These are phyloP conservation scores for Osmerus mordax DNA, from an alignment of 2,113 vertebrate genomes.

Conservation along the genomic window DNA sequence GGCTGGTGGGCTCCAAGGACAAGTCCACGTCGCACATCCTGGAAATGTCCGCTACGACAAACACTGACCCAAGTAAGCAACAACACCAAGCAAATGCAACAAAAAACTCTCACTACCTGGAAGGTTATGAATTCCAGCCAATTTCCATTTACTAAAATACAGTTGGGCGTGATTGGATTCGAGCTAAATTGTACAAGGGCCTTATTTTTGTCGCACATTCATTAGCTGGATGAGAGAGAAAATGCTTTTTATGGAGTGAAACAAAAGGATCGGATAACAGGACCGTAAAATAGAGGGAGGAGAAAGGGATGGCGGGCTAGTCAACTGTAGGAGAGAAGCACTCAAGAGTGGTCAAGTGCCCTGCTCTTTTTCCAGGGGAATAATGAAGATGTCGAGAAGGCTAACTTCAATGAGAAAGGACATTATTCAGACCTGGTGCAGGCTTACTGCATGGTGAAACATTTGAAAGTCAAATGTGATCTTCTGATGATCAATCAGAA, in stretches of 20 bases:
- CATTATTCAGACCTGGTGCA: not conserved
- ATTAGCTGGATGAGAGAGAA: constrained; percentile 29
- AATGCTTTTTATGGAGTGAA: constrained; percentile 24
- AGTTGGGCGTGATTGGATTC: constrained; percentile 32
- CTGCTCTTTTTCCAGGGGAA: not conserved
- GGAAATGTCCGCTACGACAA: constrained; percentile 61
- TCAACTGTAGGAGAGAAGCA: constrained; percentile 18
- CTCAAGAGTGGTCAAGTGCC: constrained; percentile 11
- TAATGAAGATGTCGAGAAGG: not conserved
- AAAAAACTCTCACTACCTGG: not conserved
- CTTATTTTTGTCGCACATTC: constrained; percentile 38
- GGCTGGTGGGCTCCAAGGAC: constrained; percentile 70
- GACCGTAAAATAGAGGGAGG: constrained; percentile 41
- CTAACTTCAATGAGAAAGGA: constrained; percentile 1
- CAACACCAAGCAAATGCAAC: not conserved
- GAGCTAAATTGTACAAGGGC: constrained; percentile 49
- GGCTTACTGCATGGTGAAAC: not conserved
- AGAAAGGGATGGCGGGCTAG: constrained; percentile 5
- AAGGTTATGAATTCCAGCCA: not conserved
- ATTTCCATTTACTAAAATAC: not conserved
- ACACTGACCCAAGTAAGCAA: not conserved
- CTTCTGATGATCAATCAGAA: constrained; percentile 5
- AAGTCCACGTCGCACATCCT: constrained; percentile 75
- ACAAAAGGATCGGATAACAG: constrained; percentile 53
- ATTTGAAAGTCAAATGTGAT: constrained; percentile 32